Base-by-base conservation (phyloP, 2,113 vertebrate species). In the Bos indicus region DNA sequence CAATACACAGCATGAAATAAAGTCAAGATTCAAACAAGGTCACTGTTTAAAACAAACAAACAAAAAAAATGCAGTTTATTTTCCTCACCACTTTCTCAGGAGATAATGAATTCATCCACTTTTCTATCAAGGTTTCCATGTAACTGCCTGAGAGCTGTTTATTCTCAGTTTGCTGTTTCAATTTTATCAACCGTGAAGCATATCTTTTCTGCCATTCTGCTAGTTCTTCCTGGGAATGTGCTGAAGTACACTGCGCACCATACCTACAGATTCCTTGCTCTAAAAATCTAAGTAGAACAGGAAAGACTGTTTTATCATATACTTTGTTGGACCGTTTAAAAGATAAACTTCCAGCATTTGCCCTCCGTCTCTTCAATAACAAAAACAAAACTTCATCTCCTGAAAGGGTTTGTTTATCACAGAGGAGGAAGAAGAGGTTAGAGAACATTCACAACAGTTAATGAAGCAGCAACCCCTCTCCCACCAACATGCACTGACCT, bases 71-170 rank as follows among this genome's bases (percentile, higher is more conserved):
- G 90, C 15, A 95, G 87, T 83, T 9, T 86, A 85, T 98, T 97
- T 97, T 98, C 92, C 99, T 98, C 98, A 99, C 99, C 99, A 99
- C 99, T 99, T 99, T 99, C 98, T 99, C 99, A 82, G 99, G 99
- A 91, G 99, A 99, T 86, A 99, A 99, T 0, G 99, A 99, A 98
- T 99, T 99, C 99, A 99, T 99, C 99, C 99, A 99, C 98, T 99
- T 99, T 98, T 99, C 99, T 97, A 99, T 99, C 97, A 99, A 99
- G 43, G 99, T 99, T 99, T 99, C 99, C 99, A 99, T 99, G 98
- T 99, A 99, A 98, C 99, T 99, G 98, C 99, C 99, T 0, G 99
- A 99, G 98, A 99, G 99, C 97, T 99, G 99, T 88, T 99, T 99
- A 98, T 99, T 99, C 95, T 99, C 99, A 98, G 99, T 99, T 98